Conservation (phyloP, 2,113 vertebrate species). For the Motacilla alba region DNA sequence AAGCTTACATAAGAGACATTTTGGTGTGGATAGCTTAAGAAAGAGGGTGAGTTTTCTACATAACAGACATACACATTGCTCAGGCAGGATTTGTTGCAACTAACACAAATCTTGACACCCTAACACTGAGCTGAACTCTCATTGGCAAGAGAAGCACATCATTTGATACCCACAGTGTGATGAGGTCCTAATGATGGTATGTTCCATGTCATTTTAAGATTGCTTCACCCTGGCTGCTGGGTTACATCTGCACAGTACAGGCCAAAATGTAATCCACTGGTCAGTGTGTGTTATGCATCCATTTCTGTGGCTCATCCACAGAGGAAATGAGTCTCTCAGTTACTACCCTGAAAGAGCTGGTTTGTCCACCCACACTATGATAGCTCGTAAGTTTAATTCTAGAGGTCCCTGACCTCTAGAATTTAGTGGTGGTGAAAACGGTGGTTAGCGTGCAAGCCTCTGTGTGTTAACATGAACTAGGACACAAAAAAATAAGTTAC, state of each 20-base stretch:
- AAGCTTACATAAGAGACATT: neutral
- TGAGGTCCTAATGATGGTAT: neutral
- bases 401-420: constrained; percentile 35
- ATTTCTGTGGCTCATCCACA: constrained; percentile 50
- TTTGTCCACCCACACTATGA: constrained; percentile 25
- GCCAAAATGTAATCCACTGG: neutral
- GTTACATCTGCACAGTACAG: neutral
- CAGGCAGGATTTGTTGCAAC: neutral
- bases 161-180: neutral
- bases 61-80: fast-evolving
- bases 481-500: neutral
- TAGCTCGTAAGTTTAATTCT: constrained; percentile 24
- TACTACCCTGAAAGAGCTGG: constrained; percentile 13
- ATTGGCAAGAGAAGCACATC: neutral
- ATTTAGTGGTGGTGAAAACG: constrained; percentile 14
- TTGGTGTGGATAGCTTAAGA: neutral
- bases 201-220: neutral
- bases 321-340: constrained; percentile 35
- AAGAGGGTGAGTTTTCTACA: neutral
- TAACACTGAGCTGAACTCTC: neutral
- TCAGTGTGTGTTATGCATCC: neutral
- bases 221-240: neutral
- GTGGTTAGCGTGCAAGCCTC: neutral
- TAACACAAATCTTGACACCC: neutral
- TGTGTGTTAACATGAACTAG: neutral